Evolutionary conservation across 2,888 invertebrate species (phyloP).

Genomic region (Odontomyia ornata): DNA sequence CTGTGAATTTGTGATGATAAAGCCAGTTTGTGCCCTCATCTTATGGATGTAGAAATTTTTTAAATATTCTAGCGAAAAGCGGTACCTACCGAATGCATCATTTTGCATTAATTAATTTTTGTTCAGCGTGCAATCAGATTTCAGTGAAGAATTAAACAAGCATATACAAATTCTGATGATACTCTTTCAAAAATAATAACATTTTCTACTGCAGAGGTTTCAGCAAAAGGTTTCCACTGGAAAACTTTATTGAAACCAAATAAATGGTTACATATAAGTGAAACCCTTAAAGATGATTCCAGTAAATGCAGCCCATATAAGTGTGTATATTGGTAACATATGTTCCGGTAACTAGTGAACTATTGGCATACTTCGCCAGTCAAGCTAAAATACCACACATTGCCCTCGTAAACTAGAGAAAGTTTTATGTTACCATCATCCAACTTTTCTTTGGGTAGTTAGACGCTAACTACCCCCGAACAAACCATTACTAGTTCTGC

Average conservation of each 20-base stretch:
- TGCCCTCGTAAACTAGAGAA: neutral
- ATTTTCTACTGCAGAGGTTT: too few relatives aligned
- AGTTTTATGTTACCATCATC: constrained; percentile 3
- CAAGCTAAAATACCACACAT: neutral
- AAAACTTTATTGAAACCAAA: neutral
- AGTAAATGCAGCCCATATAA: neutral
- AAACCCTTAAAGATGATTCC: neutral
- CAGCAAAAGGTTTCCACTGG: too few relatives aligned
- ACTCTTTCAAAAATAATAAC: too few relatives aligned
- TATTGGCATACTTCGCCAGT: neutral
- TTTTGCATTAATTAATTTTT: too few relatives aligned
- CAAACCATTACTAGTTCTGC: neutral
- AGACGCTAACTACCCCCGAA: neutral
- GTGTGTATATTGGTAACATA: neutral
- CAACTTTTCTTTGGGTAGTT: constrained; percentile 5
- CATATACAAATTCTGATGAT: too few relatives aligned
- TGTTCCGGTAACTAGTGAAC: neutral
- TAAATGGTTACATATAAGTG: neutral
- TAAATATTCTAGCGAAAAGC: too few relatives aligned
- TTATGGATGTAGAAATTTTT: too few relatives aligned
- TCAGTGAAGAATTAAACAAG: too few relatives aligned
- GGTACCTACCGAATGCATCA: too few relatives aligned
- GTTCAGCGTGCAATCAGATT: too few relatives aligned
- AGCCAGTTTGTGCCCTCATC: too few relatives aligned
- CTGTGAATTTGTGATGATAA: too few relatives aligned